These are phyloP conservation scores for Passer montanus DNA, from an alignment of 2,113 vertebrate genomes.

Conservation along the genomic window DNA sequence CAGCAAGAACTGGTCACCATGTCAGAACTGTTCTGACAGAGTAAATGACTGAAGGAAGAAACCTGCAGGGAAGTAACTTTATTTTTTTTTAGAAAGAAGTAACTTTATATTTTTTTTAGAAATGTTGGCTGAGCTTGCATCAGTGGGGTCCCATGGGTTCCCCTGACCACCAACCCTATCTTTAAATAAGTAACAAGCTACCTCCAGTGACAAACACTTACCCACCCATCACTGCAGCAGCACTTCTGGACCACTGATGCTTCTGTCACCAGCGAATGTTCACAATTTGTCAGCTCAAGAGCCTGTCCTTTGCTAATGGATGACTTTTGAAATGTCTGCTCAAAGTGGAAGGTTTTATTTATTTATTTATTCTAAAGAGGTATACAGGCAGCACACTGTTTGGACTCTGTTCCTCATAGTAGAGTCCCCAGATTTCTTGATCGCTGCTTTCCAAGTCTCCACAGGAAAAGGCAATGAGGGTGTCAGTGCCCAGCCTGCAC, in stretches of 20 bases:
- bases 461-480: background rate
- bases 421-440: background rate
- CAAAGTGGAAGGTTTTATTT: background rate
- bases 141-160: background rate
- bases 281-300: background rate
- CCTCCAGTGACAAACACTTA: background rate
- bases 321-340: background rate
- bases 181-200: constrained; percentile 4
- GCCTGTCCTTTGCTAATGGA: background rate
- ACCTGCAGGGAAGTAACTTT: background rate
- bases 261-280: background rate
- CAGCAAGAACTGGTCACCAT: constrained; percentile 33
- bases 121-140: background rate
- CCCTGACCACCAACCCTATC: background rate
- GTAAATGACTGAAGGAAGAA: constrained; percentile 11
- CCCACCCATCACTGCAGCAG: background rate
- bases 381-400: background rate
- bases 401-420: background rate
- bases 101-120: background rate
- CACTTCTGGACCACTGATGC: background rate
- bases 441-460: background rate
- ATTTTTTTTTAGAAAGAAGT: background rate
- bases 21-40: constrained; percentile 19
- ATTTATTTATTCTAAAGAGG: background rate
- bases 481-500: background rate